Evolutionary conservation across 1,140 invertebrate species (phyloP).

Genomic region (Aphidius ervi): DNA sequence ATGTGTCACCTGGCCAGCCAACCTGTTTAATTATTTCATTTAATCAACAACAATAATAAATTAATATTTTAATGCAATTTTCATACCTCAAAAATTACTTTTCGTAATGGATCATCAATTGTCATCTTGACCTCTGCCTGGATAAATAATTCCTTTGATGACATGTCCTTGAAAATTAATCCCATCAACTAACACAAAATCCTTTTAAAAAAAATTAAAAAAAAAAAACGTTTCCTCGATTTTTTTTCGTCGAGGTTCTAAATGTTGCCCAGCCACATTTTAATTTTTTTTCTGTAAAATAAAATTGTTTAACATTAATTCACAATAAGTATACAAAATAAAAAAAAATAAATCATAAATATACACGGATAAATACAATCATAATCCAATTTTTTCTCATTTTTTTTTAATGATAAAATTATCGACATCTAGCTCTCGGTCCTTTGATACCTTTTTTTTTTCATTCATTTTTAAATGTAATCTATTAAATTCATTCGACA

Average conservation of each 20-base stretch:
- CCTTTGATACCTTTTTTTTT: no score
- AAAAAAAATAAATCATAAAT: no score
- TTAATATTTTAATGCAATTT: neutral
- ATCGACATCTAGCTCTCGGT: no score
- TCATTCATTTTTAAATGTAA: no score
- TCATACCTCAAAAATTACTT: constrained; percentile 36
- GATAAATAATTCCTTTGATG: constrained; percentile 31
- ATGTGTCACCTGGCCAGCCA: constrained; percentile 43
- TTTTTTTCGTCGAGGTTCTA: constrained; percentile 14
- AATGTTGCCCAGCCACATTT: constrained; percentile 24
- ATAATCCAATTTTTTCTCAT: no score
- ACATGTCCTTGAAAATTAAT: constrained; percentile 24
- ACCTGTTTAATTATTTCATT: constrained; percentile 28
- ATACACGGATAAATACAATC: no score
- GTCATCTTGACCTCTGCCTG: neutral
- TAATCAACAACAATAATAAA: neutral
- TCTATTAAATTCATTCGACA: no score
- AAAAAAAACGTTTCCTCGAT: constrained; percentile 23
- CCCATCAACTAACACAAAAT: no score
- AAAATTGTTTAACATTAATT: no score
- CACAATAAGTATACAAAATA: no score
- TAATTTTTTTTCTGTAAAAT: constrained; percentile 14
- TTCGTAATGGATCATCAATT: constrained; percentile 22
- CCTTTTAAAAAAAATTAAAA: constrained; percentile 16
- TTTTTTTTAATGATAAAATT: no score